phyloP scores from a whole-genome alignment of 2,888 invertebrate genomes.

The Embidobia sp. region DNA sequence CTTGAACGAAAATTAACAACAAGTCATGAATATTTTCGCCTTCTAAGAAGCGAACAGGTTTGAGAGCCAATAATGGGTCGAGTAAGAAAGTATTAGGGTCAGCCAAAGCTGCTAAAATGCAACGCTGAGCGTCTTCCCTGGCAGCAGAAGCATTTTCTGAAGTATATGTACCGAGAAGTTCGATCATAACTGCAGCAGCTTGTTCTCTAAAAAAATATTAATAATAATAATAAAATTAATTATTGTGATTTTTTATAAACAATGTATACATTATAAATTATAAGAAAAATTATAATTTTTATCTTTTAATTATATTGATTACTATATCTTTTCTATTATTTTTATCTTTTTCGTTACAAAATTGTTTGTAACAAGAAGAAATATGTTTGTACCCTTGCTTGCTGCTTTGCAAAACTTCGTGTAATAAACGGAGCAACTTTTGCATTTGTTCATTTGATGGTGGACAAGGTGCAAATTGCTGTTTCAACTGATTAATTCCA shows the following conservation, averaged over 20 bases:
- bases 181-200: slow-evolving; percentile 98
- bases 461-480: slow-evolving; percentile 90
- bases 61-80: slow-evolving; percentile 95
- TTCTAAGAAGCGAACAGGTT: slow-evolving; percentile 97
- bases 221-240: no score
- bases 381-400: slow-evolving; percentile 88
- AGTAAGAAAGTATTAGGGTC: slow-evolving; percentile 97
- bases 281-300: no score
- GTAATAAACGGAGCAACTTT: slow-evolving; percentile 92
- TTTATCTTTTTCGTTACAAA: no score
- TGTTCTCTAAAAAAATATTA: slow-evolving; percentile 88
- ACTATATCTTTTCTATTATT: no score
- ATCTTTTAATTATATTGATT: no score
- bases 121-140: slow-evolving; percentile 97
- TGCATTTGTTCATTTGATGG: slow-evolving; percentile 95
- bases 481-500: slow-evolving; percentile 91
- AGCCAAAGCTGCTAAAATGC: slow-evolving; percentile 96
- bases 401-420: slow-evolving; percentile 93
- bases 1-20: slow-evolving; percentile 96
- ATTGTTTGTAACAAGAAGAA: no score
- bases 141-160: slow-evolving; percentile 98
- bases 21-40: slow-evolving; percentile 97
- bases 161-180: slow-evolving; percentile 97
- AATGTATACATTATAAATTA: no score
- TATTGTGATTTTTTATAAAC: no score